Conservation (phyloP, 2,888 invertebrate species). For the Lasioglossum marginatum region DNA sequence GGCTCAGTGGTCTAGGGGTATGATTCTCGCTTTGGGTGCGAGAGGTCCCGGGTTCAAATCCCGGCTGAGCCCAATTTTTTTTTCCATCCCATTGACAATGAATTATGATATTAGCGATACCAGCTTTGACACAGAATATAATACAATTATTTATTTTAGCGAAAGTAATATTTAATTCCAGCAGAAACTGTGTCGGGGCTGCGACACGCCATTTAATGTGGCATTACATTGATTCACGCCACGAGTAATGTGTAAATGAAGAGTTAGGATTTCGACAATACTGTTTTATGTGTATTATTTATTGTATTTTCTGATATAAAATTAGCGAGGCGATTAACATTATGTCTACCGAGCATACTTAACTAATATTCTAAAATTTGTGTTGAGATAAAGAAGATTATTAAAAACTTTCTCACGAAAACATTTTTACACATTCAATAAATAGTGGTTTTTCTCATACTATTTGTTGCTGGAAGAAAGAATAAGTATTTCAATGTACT, state of each 20-base stretch:
- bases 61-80: conserved; percentile 83
- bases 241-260: neutral
- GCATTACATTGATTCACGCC: neutral
- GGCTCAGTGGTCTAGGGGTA: conserved; percentile 88
- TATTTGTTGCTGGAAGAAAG: too few species aligned
- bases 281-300: neutral
- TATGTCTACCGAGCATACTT: neutral
- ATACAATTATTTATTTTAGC: neutral
- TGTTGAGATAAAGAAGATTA: too few species aligned
- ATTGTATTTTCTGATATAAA: neutral
- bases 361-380: too few species aligned
- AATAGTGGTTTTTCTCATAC: neutral
- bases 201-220: neutral
- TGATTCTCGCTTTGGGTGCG: conserved; percentile 91
- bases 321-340: neutral
- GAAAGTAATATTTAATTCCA: neutral
- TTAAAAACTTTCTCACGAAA: neutral
- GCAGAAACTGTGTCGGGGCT: neutral
- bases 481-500: too few species aligned
- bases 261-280: neutral
- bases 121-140: too few species aligned
- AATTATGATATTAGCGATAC: neutral
- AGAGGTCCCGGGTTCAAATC: conserved; percentile 87
- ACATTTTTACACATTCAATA: neutral
- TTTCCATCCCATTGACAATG: conserved; percentile 7